Conservation (phyloP, 2,113 vertebrate genomes). For the Tragelaphus strepsiceros region DNA sequence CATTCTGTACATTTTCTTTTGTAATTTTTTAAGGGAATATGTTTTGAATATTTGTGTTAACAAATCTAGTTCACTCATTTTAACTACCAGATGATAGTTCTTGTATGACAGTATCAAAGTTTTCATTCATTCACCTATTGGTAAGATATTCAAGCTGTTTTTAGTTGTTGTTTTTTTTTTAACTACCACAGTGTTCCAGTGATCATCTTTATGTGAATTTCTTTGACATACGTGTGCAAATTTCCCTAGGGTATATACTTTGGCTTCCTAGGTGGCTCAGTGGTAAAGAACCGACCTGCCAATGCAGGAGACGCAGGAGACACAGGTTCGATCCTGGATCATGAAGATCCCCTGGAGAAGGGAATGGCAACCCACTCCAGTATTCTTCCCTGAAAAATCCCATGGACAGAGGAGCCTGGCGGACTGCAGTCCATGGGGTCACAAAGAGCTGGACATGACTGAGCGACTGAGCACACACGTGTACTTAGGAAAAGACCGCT, state of each 20-base stretch:
- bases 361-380: background rate
- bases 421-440: background rate
- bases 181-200: background rate
- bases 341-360: background rate
- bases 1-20: background rate
- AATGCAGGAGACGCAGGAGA: background rate
- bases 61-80: background rate
- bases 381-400: background rate
- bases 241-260: background rate
- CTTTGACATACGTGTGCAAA: background rate
- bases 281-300: background rate
- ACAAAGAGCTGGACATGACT: background rate
- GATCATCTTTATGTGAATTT: background rate
- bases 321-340: background rate
- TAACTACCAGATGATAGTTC: background rate
- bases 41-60: background rate
- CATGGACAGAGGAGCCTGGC: background rate
- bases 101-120: background rate
- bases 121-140: background rate
- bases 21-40: background rate
- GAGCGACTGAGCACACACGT: background rate
- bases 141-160: background rate
- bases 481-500: background rate
- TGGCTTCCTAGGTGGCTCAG: background rate
- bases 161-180: background rate